Base-by-base conservation (phyloP, 2,888 invertebrate species). In the Trachelus tabidus region DNA sequence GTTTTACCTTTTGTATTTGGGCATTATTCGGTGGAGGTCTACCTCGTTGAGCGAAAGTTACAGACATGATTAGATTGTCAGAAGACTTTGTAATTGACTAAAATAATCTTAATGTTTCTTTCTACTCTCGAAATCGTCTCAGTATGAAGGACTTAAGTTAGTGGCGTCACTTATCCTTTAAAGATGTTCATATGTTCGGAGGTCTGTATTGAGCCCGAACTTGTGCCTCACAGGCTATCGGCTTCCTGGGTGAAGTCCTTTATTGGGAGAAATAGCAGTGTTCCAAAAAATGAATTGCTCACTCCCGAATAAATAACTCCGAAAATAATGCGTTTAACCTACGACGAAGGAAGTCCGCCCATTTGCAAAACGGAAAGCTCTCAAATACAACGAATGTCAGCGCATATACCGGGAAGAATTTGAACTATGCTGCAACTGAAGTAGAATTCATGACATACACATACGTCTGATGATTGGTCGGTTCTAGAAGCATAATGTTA, bases 1-100 rank as follows among this genome's bases (percentile, higher is more conserved):
- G 6, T 23, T 23, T 31, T 86, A 93, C 93, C 92, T 93, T 97
- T 92, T 98, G 97, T 87, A 98, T 96, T 92, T 97, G 97, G 75
- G 95, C 95, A 80, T 96, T 95, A 91, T 94, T 97, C 71, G 96
- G 95, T 76, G 97, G 96, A 80, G 94, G 94, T 79, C 95, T 94
- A 78, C 95, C 95, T 89, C 95, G 94, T 89, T 95, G 95, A 79
- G 95, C 95, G 91, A 95, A 96, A 79, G 95, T 94, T 86, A 96
- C 94, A 74, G 96, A 96, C 96, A 96, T 96, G 56, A 56, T 56
- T 56, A 9, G 23, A 56, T 56, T 56, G 9, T 56, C 23, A 23
- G 56, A 56, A 56, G 23, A 23, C 23, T 23, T 56, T 1, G 9
- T 56, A 23, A 56, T 9, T 56, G 56, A 56, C 56, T 56, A 56